These are phyloP conservation scores for Oostethus manadensis DNA, from an alignment of 2,113 vertebrate genomes.

Conservation along the genomic window DNA sequence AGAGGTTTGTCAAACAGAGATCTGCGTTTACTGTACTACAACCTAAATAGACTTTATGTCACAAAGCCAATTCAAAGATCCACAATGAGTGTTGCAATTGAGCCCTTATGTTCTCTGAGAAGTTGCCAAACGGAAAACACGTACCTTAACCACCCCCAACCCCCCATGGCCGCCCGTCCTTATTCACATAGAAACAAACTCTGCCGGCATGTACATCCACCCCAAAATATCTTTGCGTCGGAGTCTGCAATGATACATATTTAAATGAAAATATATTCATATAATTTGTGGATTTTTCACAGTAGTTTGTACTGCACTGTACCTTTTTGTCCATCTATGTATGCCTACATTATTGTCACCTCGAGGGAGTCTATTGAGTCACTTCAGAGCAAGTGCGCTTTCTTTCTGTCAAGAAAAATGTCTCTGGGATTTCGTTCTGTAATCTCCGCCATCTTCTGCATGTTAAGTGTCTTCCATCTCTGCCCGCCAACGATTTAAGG, in stretches of 20 bases:
- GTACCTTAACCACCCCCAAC: conserved; percentile 60
- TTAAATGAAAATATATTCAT: conserved; percentile 78
- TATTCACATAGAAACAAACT: conserved; percentile 72
- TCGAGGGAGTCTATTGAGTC: conserved; percentile 65
- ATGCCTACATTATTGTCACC: conserved; percentile 66
- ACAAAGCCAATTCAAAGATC: conserved; percentile 73
- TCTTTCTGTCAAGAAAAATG: conserved; percentile 60
- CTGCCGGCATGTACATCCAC: conserved; percentile 64
- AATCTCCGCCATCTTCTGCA: conserved; percentile 53
- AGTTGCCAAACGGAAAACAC: conserved; percentile 70
- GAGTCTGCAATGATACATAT: conserved; percentile 73
- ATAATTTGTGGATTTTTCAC: conserved; percentile 75
- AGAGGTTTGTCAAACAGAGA: conserved; percentile 67
- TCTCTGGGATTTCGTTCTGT: conserved; percentile 55
- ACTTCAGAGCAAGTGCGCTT: conserved; percentile 58
- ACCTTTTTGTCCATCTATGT: conserved; percentile 69
- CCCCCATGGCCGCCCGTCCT: conserved; percentile 48
- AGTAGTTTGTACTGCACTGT: conserved; percentile 73
- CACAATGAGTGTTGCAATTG: conserved; percentile 75
- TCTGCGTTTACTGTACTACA: conserved; percentile 61
- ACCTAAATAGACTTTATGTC: conserved; percentile 67
- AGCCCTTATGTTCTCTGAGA: conserved; percentile 74
- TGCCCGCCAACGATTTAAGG: conserved; percentile 63
- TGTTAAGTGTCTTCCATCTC: conserved; percentile 62
- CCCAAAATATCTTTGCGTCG: conserved; percentile 69